Percentiles rank a stretch among this genome's conserved stretches.
These are phyloP conservation scores for Neofelis nebulosa DNA, from an alignment of 2,113 vertebrate genomes.

Conservation along the genomic window DNA sequence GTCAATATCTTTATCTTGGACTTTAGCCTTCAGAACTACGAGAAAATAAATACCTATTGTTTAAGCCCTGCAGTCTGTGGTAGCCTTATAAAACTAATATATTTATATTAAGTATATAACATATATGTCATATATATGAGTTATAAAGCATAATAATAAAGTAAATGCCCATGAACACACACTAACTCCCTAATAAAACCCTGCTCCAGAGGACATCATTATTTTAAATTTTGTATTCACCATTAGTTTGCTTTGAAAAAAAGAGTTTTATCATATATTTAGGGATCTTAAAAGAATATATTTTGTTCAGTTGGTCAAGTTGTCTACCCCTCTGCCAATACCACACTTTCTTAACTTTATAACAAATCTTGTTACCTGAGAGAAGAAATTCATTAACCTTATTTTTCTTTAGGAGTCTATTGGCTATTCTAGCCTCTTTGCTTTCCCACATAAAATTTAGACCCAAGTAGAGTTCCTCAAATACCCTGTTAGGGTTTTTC, in stretches of 20 bases:
- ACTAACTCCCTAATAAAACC: not conserved
- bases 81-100: not conserved
- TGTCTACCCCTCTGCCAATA: not conserved
- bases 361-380: conserved; percentile 2
- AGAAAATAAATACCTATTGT: conserved; percentile 6
- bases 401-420: not conserved
- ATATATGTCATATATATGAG: not conserved
- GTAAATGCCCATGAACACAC: not conserved
- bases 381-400: not conserved
- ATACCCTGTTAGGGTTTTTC: not conserved
- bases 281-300: not conserved
- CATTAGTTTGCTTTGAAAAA: not conserved
- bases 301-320: not conserved
- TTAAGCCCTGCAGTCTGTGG: not conserved
- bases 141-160: not conserved
- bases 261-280: not conserved
- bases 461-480: not conserved
- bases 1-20: not conserved
- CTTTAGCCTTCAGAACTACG: not conserved
- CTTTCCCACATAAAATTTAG: not conserved
- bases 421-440: not conserved
- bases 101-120: not conserved
- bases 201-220: not conserved
- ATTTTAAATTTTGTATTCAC: not conserved
- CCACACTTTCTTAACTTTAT: not conserved